Evolutionary conservation across 2,113 vertebrate species (phyloP), one percentile per base, ranked within the genome.

Genomic region (Oryzias javanicus): DNA sequence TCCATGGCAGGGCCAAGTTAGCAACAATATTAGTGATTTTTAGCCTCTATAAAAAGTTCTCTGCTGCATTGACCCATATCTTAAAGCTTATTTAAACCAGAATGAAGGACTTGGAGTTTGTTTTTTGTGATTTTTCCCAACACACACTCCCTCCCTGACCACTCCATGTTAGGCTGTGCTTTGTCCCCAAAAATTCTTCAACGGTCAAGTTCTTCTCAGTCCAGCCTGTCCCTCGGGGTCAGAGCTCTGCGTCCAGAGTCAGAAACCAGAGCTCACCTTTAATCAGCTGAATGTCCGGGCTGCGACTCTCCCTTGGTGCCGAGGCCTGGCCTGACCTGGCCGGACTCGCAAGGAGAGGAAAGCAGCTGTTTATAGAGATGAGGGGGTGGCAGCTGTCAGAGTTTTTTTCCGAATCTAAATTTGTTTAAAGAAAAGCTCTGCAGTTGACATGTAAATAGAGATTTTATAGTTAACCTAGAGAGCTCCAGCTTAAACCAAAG

Each of bases 181-280:
- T 67, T 60, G 55, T 67, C 72, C 57, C 61, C 72, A 81, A 86
- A 78, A 83, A 89, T 89, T 90, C 88, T 76, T 83, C 16, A 46
- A 58, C 75, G 83, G 85, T 87, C 88, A 85, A 82, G 61, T 65
- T 70, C 49, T 51, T 80, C 84, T 88, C 80, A 80, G 72, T 76
- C 79, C 58, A 27, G 53, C 58, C 51, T 52, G 62, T 83, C 71
- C 77, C 82, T 64, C 49, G 65, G 49, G 82, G 59, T 71, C 61
- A 64, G 56, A 78, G 65, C 74, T 74, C 42, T 65, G 52, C 41
- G 54, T 70, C 74, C 81, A 70, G 60, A 66, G 68, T 53, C 17
- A 51, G 50, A 75, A 79, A 61, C 60, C 55, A 64, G 57, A 12
- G 67, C 8, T 65, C 78, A 76, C 74, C 67, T 45, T 24, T 57